Base-by-base conservation (phyloP, 2,797 vertebrate genomes). In the Lepus oiostolus region DNA sequence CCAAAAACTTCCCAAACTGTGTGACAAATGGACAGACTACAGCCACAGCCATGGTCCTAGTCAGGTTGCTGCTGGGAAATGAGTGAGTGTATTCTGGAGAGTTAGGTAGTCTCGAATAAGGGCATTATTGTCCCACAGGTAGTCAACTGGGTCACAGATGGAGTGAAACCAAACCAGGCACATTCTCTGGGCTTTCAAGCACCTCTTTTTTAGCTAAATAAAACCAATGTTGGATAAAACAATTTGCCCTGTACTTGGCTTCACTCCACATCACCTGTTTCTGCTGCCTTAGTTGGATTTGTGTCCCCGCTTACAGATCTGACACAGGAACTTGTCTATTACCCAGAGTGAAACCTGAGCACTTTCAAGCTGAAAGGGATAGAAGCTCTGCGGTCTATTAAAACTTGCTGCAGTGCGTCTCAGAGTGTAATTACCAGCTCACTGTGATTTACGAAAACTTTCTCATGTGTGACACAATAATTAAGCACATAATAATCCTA, bases 361-460 rank as follows among this genome's bases (percentile, higher is more conserved):
- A 5, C 82, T 8, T 60, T 82, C 84, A 7, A 0, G 35, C 63
- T 30, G 77, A 93, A 94, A 87, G 52, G 63, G 50, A 21, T 3
- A 8, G 7, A 22, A 79, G 11, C 52, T 52, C 1, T 22, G 3
- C 0, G 58, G 81, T 54, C 93, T 93, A 60, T 89, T 91, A 96
- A 96, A 95, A 50, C 24, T 47, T 76, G 19, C 54, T 93, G 81
- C 75, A 75, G 84, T 10, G 42, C 84, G 81, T 28, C 80, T 93
- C 30, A 54, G 71, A 91, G 71, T 52, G 2, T 85, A 96, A 97
- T 95, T 91, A 85, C 70, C 54, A 95, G 38, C 74, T 96, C 75
- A 71, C 17, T 92, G 95, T 38, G 92, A 93, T 95, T 97, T 95
- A 65, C 79, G 94, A 63, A 95, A 94, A 35, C 70, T 91, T 93